Conservation (phyloP, 2,888 invertebrate genomes). For the Tanypteryx hageni region DNA sequence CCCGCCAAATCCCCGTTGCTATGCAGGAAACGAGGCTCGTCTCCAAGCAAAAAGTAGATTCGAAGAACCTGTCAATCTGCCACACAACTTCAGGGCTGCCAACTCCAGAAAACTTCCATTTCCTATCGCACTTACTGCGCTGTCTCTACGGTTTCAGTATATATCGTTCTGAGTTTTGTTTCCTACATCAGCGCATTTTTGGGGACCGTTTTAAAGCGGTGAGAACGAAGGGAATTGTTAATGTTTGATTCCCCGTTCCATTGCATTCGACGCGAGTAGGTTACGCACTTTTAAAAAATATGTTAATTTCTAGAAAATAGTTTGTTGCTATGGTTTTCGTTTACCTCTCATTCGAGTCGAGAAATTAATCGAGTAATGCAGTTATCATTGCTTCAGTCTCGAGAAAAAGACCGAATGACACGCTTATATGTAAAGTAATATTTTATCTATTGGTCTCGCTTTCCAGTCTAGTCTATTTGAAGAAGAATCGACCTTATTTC, state of each 20-base stretch:
- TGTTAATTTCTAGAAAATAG: too few relatives aligned
- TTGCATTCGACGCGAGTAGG: neutral
- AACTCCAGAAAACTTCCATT: neutral
- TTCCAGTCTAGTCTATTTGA: too few relatives aligned
- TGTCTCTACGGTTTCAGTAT: neutral
- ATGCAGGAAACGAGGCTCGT: constrained; percentile 72
- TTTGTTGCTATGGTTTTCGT: too few relatives aligned
- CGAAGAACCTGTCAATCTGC: neutral
- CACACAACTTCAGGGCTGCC: neutral
- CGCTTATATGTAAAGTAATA: too few relatives aligned
- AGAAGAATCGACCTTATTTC: too few relatives aligned
- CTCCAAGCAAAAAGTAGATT: constrained; percentile 71
- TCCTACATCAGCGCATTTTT: neutral
- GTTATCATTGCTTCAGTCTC: too few relatives aligned
- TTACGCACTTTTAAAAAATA: too few relatives aligned
- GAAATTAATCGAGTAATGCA: too few relatives aligned
- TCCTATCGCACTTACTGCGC: neutral
- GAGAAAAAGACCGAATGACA: too few relatives aligned
- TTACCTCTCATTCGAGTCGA: too few relatives aligned
- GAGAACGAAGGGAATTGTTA: neutral
- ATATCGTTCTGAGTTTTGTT: neutral
- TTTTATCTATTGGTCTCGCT: too few relatives aligned
- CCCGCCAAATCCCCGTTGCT: constrained; percentile 77
- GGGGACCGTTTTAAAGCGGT: neutral
- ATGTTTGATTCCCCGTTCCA: neutral